Evolutionary conservation across 2,113 vertebrate species (phyloP), one percentile per base, ranked within the genome.

Genomic region (Eulemur rufifrons): DNA sequence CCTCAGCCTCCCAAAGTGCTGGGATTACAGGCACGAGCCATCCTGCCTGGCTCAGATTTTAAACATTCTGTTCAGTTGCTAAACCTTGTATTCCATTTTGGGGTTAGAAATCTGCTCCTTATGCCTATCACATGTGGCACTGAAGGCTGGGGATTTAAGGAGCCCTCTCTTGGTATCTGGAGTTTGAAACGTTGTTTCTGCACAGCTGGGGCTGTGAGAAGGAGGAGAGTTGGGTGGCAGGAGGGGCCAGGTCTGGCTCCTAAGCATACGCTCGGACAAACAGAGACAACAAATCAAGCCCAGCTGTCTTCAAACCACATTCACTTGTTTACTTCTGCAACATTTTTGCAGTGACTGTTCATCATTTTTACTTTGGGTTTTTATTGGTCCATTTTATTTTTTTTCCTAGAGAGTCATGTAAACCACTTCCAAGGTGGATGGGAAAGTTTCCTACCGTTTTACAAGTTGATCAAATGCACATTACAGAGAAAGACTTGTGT

Each of bases 221-320:
- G 69, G 42, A 59, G 47, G 61, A 45, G 45, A 52, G 23, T 1
- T 66, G 25, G 73, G 2, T 37, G 81, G 27, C 61, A 23, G 34
- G 85, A 47, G 20, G 5, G 34, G 42, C 18, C 8, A 63, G 80
- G 27, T 42, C 8, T 61, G 15, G 15, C 77, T 86, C 39, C 52
- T 61, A 23, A 34, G 27, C 32, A 12, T 12, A 47, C 52, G 52
- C 69, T 59, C 56, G n/a, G 15, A 78, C 56, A 73, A 94, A 45
- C 37, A 42, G 87, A 95, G 74, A 29, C 64, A 54, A 17, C 32
- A 92, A 34, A 64, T 81, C 52, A 54, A 11, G 20, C 8, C 54
- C 82, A 90, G 93, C 89, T 97, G 80, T 73, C 96, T 76, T 76
- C 69, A 52, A 8, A 61, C 39, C 82, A 63, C 10, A 56, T 4